These are phyloP conservation scores for Cryptoprocta ferox DNA, from an alignment of 2,797 vertebrate species.

Conservation along the genomic window DNA sequence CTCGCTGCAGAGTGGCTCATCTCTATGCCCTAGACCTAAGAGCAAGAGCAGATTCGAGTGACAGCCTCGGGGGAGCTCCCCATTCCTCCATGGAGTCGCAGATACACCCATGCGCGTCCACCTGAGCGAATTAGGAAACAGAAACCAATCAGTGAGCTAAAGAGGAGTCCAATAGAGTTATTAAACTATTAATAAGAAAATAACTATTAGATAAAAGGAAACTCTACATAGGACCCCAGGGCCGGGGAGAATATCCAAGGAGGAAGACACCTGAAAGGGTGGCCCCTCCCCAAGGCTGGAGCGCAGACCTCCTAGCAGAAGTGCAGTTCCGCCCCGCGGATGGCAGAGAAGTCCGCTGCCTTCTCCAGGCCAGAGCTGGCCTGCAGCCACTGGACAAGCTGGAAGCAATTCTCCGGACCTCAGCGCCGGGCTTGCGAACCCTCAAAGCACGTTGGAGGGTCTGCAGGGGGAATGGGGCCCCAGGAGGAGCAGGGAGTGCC, in stretches of 20 bases:
- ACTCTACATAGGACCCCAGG: not conserved
- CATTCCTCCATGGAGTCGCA: not conserved
- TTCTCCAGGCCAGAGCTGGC: not conserved
- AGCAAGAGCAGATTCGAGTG: not conserved
- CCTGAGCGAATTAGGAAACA: not conserved
- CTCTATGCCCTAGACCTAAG: not conserved
- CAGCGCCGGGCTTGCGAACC: not conserved
- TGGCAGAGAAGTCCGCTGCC: not conserved
- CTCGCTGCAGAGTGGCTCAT: not conserved
- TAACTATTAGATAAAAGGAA: not conserved
- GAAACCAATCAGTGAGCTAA: not conserved
- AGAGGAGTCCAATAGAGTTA: not conserved
- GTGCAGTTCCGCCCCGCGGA: not conserved
- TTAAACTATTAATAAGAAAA: not conserved
- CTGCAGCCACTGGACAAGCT: not conserved
- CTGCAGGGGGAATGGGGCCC: not conserved
- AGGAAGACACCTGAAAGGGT: not conserved
- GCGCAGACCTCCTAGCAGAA: not conserved
- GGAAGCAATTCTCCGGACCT: not conserved
- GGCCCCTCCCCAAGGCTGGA: not conserved
- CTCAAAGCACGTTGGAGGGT: rapidly evolving
- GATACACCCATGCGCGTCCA: not conserved
- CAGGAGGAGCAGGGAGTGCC: not conserved
- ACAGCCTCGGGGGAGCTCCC: not conserved
- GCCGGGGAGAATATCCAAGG: not conserved